Conservation (phyloP, 2,113 vertebrate genomes). For the Cyprinodon variegatus region DNA sequence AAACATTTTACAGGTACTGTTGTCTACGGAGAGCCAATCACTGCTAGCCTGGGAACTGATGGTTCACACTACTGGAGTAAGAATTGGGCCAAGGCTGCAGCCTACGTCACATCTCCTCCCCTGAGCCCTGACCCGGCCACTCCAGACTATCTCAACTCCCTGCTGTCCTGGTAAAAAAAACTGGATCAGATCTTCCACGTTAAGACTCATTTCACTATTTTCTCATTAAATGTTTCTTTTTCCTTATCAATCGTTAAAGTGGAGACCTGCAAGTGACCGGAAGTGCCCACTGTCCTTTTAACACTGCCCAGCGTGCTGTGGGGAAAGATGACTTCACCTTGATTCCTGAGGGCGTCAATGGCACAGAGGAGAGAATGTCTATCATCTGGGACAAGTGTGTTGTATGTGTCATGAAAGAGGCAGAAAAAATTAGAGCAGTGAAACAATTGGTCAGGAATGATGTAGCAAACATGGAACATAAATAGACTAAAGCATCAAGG, state of each 20-base stretch:
- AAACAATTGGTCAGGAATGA: not conserved
- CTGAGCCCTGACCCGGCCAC: conserved; percentile 97
- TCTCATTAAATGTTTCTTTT: not conserved
- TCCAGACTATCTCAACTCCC: conserved; percentile 95
- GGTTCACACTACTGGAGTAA: conserved; percentile 99
- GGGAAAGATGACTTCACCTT: conserved; percentile 98
- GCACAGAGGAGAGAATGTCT: conserved; percentile 95
- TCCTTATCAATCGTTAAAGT: conserved; percentile 63
- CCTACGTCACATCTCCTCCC: conserved; percentile 95
- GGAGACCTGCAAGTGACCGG: conserved; percentile 97
- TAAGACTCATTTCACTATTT: not conserved
- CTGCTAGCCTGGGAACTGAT: conserved; percentile 94
- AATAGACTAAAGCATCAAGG: not conserved
- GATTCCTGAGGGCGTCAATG: conserved; percentile 97
- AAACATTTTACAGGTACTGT: conserved; percentile 85
- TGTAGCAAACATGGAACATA: not conserved
- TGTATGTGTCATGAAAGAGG: conserved; percentile 77
- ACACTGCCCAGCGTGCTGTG: conserved; percentile 96
- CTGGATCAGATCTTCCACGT: not conserved
- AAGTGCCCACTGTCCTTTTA: conserved; percentile 96
- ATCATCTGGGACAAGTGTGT: conserved; percentile 99
- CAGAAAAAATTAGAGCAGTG: not conserved
- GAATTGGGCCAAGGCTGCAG: conserved; percentile 98
- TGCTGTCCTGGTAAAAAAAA: conserved; percentile 90
- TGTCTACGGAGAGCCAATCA: conserved; percentile 96